Percentiles rank a stretch among this genome's conserved stretches.
These are phyloP conservation scores for Mesopsocus fuscifrons DNA, from an alignment of 2,888 invertebrate species.

Conservation along the genomic window DNA sequence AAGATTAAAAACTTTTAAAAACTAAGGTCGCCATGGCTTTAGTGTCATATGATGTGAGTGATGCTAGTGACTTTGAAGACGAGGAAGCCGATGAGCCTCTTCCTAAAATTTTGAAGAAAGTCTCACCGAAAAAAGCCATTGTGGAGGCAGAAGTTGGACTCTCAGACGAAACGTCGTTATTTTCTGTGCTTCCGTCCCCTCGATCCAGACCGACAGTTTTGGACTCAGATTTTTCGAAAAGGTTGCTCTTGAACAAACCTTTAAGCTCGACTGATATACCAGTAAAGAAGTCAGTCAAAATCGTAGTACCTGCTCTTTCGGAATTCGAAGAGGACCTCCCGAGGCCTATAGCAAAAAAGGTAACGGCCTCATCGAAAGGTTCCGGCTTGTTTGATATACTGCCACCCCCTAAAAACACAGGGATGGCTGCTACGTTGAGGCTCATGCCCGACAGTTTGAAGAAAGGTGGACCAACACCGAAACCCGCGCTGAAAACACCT, in stretches of 20 bases:
- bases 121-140: not conserved
- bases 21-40: constrained; percentile 1
- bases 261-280: not conserved
- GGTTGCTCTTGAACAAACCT: not conserved
- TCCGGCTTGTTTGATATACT: constrained; percentile 46
- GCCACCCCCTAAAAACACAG: constrained; percentile 40
- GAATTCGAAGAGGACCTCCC: constrained; percentile 5
- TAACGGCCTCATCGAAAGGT: constrained; percentile 20
- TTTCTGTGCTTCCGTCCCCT: not conserved
- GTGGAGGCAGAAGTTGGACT: not conserved
- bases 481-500: constrained; percentile 18
- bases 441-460: constrained; percentile 28
- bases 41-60: constrained; percentile 1
- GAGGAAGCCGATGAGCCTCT: not conserved
- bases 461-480: constrained; percentile 19
- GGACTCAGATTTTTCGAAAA: not conserved
- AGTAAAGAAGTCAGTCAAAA: not conserved
- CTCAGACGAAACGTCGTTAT: not conserved
- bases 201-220: not conserved
- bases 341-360: constrained; percentile 4
- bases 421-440: constrained; percentile 15
- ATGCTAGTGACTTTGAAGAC: constrained; percentile 3
- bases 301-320: not conserved
- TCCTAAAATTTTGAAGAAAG: not conserved
- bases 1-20: too few relatives aligned